Evolutionary conservation across 2,888 invertebrate species (phyloP).

Genomic region (Pterobdella sp.): DNA sequence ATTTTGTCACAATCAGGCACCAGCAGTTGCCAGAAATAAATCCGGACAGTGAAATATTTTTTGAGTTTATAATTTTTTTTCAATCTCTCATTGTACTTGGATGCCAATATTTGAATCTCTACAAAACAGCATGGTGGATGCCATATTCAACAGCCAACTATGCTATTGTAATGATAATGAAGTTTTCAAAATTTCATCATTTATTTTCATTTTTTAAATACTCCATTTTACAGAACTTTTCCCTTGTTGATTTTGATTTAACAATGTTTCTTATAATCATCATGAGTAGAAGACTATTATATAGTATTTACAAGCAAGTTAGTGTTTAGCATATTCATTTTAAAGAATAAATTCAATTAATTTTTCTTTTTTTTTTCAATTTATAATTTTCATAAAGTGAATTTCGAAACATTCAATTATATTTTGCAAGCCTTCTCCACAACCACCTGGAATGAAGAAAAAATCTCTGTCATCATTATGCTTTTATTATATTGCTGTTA

Average conservation of each 20-base stretch:
- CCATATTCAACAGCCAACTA: constrained; percentile 81
- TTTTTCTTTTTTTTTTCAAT: background rate
- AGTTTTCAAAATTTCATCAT: background rate
- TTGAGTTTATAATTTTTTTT: constrained; percentile 75
- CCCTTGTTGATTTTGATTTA: constrained; percentile 75
- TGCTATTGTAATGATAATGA: constrained; percentile 82
- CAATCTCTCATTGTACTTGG: constrained; percentile 69
- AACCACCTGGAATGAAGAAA: constrained; percentile 9
- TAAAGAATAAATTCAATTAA: constrained; percentile 10
- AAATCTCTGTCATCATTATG: constrained; percentile 15
- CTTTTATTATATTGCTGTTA: constrained; percentile 44
- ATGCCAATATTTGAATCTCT: constrained; percentile 85
- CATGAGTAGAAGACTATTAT: constrained; percentile 70
- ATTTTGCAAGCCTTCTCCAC: background rate
- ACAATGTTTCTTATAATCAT: constrained; percentile 74
- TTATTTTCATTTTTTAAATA: background rate
- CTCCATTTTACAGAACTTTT: constrained; percentile 34
- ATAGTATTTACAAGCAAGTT: constrained; percentile 54
- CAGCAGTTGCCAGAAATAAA: constrained; percentile 55
- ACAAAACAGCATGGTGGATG: constrained; percentile 93
- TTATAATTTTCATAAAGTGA: background rate
- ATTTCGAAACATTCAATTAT: no score
- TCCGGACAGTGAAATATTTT: constrained; percentile 70
- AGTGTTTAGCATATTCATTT: background rate
- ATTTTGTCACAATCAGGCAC: constrained; percentile 43